These are phyloP conservation scores for Danaus plexippus DNA, from an alignment of 1,140 invertebrate genomes.

Conservation along the genomic window DNA sequence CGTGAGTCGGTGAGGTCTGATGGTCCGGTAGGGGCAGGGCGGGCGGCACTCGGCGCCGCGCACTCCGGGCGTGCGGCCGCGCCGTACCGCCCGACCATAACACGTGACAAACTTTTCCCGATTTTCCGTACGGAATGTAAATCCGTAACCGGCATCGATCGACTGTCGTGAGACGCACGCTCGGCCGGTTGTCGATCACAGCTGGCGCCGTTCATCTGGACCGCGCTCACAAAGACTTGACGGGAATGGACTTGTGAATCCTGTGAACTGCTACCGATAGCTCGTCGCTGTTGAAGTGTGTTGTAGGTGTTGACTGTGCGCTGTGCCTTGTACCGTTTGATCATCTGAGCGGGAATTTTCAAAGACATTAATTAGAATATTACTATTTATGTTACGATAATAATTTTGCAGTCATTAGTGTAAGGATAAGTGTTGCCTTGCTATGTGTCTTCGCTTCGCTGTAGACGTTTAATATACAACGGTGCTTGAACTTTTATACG, in stretches of 20 bases:
- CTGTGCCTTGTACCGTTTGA: slow-evolving; percentile 58
- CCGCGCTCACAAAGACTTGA: slow-evolving; percentile 56
- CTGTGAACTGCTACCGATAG: slow-evolving; percentile 33
- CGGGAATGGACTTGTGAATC: slow-evolving; percentile 37
- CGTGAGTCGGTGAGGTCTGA: slow-evolving; percentile 16
- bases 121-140: slow-evolving; percentile 67
- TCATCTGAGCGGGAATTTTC: slow-evolving; percentile 30
- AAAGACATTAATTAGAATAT: slow-evolving; percentile 37
- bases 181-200: slow-evolving; percentile 48
- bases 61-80: slow-evolving; percentile 64
- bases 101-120: slow-evolving; percentile 64
- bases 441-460: slow-evolving; percentile 68
- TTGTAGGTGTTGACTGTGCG: slow-evolving; percentile 46
- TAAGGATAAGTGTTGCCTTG: slow-evolving; percentile 67
- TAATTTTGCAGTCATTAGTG: slow-evolving; percentile 45
- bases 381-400: slow-evolving; percentile 39
- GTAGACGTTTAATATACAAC: slow-evolving; percentile 47
- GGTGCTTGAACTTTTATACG: slow-evolving; percentile 46
- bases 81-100: slow-evolving; percentile 48
- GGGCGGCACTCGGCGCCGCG: slow-evolving; percentile 67
- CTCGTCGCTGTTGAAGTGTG: slow-evolving; percentile 54
- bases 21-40: slow-evolving; percentile 41
- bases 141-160: slow-evolving; percentile 67
- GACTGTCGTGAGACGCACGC: slow-evolving; percentile 53
- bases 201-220: slow-evolving; percentile 59